Percentiles rank a stretch among this genome's conserved stretches.
Conservation (phyloP, 1,140 invertebrate species). For the Ditylenchus dipsaci region DNA sequence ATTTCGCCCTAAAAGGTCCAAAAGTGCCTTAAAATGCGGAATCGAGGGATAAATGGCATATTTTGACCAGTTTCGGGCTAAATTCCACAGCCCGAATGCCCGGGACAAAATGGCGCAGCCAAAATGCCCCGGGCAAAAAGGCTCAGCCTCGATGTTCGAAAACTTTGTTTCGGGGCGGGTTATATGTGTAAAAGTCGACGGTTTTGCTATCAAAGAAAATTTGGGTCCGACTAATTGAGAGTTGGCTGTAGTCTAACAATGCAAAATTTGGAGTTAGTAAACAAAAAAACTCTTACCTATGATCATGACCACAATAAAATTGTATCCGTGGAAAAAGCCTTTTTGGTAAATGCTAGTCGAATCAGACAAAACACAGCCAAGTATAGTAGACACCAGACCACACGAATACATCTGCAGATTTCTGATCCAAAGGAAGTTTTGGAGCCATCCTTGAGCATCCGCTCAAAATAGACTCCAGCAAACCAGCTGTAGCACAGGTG, state of each 20-base stretch:
- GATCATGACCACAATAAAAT: constrained; percentile 43
- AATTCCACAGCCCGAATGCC: no score
- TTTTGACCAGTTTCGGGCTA: no score
- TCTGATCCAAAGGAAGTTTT: constrained; percentile 53
- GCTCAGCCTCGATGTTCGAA: no score
- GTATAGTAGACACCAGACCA: constrained; percentile 24
- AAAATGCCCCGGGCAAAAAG: no score
- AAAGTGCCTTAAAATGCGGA: no score
- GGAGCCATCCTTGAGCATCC: constrained; percentile 57
- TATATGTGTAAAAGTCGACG: no score
- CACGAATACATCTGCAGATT: constrained; percentile 56
- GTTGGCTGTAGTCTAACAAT: not conserved
- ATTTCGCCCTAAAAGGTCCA: no score
- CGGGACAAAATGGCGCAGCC: no score
- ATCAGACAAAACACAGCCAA: constrained; percentile 32
- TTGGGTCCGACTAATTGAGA: not conserved
- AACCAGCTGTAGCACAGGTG: constrained; percentile 57
- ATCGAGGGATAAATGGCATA: no score
- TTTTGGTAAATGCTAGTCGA: constrained; percentile 24
- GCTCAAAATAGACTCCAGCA: constrained; percentile 58
- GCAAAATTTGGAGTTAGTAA: not conserved
- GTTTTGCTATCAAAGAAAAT: no score
- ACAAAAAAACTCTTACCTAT: constrained; percentile 37
- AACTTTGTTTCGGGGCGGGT: no score
- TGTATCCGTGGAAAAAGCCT: constrained; percentile 55